Conservation (phyloP, 2,113 vertebrate species). For the Epinephelus moara region DNA sequence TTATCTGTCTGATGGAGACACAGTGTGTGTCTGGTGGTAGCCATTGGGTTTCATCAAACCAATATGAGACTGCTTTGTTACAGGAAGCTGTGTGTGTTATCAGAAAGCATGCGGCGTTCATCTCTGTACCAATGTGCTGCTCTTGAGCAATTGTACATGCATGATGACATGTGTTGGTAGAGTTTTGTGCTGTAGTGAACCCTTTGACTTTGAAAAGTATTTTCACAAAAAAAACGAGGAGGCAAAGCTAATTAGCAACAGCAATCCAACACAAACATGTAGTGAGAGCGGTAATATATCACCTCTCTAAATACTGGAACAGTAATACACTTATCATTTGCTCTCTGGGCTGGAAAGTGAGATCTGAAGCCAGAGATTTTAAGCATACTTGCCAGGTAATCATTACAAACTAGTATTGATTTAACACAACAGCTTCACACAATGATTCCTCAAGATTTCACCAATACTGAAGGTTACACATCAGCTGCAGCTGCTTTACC, state of each 20-base stretch:
- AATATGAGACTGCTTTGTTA: not conserved
- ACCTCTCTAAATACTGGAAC: not conserved
- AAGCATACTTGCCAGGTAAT: not conserved
- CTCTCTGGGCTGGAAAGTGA: conserved; percentile 1
- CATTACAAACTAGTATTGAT: not conserved
- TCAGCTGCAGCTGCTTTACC: not conserved
- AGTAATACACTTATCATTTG: conserved; percentile 11
- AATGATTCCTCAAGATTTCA: not conserved
- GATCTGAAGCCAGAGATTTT: not conserved
- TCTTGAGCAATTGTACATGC: not conserved
- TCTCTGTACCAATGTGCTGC: not conserved
- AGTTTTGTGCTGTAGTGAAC: not conserved
- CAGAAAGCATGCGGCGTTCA: not conserved
- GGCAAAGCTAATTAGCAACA: not conserved
- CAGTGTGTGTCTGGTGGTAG: not conserved
- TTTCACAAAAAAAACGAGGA: not conserved
- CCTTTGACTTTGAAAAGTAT: not conserved
- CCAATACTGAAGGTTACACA: not conserved
- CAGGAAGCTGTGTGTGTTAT: conserved; percentile 43
- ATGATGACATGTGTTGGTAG: not conserved
- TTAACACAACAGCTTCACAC: not conserved
- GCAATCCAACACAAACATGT: not conserved
- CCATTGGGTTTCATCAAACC: conserved; percentile 3
- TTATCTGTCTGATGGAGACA: not conserved
- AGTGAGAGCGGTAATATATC: not conserved